These are phyloP conservation scores for Phengaris arion DNA, from an alignment of 2,888 invertebrate species.

Conservation along the genomic window DNA sequence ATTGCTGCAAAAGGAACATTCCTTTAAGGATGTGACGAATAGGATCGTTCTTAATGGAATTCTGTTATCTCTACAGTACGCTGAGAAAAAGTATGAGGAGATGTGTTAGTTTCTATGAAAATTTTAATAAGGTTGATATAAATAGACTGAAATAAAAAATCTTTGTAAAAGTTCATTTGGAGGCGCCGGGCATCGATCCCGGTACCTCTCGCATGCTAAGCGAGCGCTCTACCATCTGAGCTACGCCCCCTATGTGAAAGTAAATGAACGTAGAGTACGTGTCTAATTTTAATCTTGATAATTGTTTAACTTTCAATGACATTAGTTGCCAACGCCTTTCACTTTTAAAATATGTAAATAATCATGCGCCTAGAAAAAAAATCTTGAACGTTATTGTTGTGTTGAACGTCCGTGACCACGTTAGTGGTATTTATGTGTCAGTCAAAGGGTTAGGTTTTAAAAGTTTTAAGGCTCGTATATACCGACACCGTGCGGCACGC, in stretches of 20 bases:
- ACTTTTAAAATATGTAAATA: not conserved
- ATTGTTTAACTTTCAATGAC: not conserved
- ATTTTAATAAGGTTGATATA: no score
- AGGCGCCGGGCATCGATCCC: constrained; percentile 80
- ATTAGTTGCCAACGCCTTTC: not conserved
- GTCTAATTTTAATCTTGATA: not conserved
- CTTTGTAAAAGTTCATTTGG: constrained; percentile 45
- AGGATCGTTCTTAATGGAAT: no score
- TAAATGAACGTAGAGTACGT: constrained; percentile 7
- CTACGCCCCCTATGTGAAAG: constrained; percentile 64
- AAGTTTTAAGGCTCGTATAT: no score
- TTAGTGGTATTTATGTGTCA: no score
- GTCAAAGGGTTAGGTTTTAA: no score
- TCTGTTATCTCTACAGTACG: no score
- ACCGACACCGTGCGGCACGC: no score
- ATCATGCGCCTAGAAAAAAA: not conserved
- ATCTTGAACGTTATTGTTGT: not conserved
- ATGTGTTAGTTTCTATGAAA: no score
- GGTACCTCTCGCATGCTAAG: constrained; percentile 80
- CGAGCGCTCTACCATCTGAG: constrained; percentile 80
- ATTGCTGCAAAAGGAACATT: constrained; percentile 80
- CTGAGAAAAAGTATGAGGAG: no score
- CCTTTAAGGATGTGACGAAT: no score
- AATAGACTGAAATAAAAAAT: not conserved
- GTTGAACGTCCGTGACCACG: not conserved